Evolutionary conservation across 2,888 invertebrate genomes (phyloP), one percentile per base, ranked within the genome.

Genomic region (Ormyrus thymus): DNA sequence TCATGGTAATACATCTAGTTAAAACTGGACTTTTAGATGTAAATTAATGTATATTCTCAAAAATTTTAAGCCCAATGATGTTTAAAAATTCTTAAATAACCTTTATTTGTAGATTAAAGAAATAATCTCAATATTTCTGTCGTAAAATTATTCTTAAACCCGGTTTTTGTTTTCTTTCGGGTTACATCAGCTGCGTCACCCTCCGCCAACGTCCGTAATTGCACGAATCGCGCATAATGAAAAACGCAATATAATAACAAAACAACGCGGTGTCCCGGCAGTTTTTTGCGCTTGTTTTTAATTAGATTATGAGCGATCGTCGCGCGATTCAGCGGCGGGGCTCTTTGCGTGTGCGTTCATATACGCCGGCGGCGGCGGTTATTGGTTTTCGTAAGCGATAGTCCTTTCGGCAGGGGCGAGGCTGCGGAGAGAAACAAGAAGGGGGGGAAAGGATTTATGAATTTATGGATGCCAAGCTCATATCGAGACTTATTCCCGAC

Each of bases 261-360:
- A 72, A 51, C 11, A 53, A 13, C 3, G 53, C 6, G 6, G 6
- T 29, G 13, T 11, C 29, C 29, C 29, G 29, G 8, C 43, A 51
- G 6, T 64, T 58, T 73, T 55, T n/a, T 11, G 76, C 29, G 64
- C 59, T 65, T 56, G 56, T 78, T 83, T 84, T 83, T 83, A 83
- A 83, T 84, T 82, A 81, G 81, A 84, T 84, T 82, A 80, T 81
- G 83, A 82, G 79, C 79, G 83, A 84, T 84, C 81, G 82, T 79
- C 78, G 76, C 58, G 73, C 59, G 61, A 15, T 45, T 66, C 13
- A 7, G 13, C 29, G 58, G 15, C 51, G 50, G 69, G 51, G 55
- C 53, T 62, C 29, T 29, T 29, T 29, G 29, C 29, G 29, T n/a
- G 53, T 10, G 46, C 62, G 29, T 46, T 68, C 64, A 68, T 72